A percentile compares a stretch with the other conserved stretches of the same genome.
phyloP scores from a whole-genome alignment of 2,888 invertebrate genomes.

The Neria commutata region DNA sequence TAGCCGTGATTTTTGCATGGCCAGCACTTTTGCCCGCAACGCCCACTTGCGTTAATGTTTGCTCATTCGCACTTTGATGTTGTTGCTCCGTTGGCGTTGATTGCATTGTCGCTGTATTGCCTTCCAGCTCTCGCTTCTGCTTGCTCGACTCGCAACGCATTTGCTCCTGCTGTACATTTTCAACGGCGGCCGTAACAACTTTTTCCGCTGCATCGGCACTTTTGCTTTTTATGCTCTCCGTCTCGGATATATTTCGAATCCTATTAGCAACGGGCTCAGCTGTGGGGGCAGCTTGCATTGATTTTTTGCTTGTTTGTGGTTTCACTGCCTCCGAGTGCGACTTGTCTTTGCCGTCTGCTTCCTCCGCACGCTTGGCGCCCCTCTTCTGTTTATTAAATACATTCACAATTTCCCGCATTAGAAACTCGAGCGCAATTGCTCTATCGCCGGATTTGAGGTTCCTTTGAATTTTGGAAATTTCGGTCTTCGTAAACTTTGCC shows the following conservation, averaged over 20 bases:
- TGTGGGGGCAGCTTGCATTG: conserved; percentile 15
- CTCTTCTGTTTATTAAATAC: conserved; percentile 45
- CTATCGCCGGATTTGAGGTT: conserved; percentile 51
- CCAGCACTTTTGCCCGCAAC: conserved; percentile 31
- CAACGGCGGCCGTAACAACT: conserved; percentile 13
- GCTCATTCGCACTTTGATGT: conserved; percentile 33
- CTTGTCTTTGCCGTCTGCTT: not conserved
- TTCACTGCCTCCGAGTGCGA: conserved; percentile 16
- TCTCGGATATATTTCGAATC: not conserved
- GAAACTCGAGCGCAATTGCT: conserved; percentile 50
- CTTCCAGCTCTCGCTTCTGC: too few species aligned
- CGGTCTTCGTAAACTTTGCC: conserved; percentile 42
- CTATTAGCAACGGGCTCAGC: conserved; percentile 6
- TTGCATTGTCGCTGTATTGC: conserved; percentile 17
- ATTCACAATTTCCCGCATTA: conserved; percentile 51
- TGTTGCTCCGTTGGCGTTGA: conserved; percentile 16
- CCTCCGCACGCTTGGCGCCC: conserved; percentile 2
- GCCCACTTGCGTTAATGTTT: conserved; percentile 25
- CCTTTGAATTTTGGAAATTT: conserved; percentile 50
- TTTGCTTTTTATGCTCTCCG: conserved; percentile 27
- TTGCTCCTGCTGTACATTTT: conserved; percentile 14
- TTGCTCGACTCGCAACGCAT: too few species aligned
- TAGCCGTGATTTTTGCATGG: conserved; percentile 25
- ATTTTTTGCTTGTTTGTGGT: conserved; percentile 24
- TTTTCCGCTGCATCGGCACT: conserved; percentile 37